Evolutionary conservation across 2,113 vertebrate genomes (phyloP).

Genomic region (Myrmecobius fasciatus): DNA sequence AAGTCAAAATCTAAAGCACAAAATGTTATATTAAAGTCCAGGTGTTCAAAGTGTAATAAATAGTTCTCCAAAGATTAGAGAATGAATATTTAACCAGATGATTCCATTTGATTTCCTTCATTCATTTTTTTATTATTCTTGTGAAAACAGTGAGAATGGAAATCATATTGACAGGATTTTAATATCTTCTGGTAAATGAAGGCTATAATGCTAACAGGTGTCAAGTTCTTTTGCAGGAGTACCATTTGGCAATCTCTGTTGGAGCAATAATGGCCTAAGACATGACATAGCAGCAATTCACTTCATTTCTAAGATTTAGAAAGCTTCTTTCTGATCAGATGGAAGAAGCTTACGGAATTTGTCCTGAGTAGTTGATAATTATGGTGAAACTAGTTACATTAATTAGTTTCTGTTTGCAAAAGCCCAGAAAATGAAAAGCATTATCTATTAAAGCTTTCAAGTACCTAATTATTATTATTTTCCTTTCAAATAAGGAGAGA

Average conservation of each 20-base stretch:
- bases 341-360: conserved; percentile 53
- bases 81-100: conserved; percentile 88
- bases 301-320: conserved; percentile 62
- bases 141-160: conserved; percentile 81
- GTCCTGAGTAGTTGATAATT: conserved; percentile 71
- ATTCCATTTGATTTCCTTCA: conserved; percentile 84
- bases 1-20: conserved; percentile 69
- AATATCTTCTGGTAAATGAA: conserved; percentile 84
- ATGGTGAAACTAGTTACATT: conserved; percentile 71
- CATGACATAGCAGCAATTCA: conserved; percentile 60
- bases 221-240: conserved; percentile 59
- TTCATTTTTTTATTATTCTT: conserved; percentile 86
- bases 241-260: conserved; percentile 66
- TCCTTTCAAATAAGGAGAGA: conserved; percentile 44
- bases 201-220: conserved; percentile 59
- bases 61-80: conserved; percentile 78
- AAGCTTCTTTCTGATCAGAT: conserved; percentile 61
- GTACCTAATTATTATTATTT: conserved; percentile 60
- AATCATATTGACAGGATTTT: conserved; percentile 80
- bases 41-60: conserved; percentile 80
- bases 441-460: conserved; percentile 28
- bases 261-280: neutral
- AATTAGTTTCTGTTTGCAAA: conserved; percentile 58
- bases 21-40: conserved; percentile 64
- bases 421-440: neutral